These are phyloP conservation scores for Leucopsar rothschildi DNA, from an alignment of 2,113 vertebrate species.

Conservation along the genomic window DNA sequence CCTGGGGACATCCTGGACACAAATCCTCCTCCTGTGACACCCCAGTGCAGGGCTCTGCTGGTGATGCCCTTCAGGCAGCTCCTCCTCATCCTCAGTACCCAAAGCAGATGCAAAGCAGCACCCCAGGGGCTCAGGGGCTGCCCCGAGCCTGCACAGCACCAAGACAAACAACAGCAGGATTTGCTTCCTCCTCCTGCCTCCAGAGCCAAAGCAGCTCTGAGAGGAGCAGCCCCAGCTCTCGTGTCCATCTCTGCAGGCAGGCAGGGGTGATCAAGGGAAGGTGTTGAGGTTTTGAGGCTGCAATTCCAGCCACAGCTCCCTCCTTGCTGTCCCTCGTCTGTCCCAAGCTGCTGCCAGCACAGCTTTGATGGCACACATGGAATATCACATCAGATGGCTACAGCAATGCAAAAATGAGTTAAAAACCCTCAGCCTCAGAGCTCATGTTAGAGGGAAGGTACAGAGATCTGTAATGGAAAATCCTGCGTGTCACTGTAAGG, in stretches of 20 bases:
- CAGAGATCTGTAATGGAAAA: background rate
- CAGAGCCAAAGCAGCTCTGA: fast-evolving
- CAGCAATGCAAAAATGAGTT: fast-evolving
- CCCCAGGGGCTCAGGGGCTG: background rate
- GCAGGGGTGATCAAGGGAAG: background rate
- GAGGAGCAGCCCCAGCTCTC: background rate
- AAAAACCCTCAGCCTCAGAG: background rate
- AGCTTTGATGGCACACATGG: fast-evolving
- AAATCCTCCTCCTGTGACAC: background rate
- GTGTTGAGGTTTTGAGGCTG: background rate
- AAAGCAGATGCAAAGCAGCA: background rate
- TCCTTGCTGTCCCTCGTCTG: fast-evolving
- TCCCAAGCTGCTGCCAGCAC: background rate
- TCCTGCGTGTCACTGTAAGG: fast-evolving
- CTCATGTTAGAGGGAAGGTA: background rate
- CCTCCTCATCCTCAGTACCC: background rate
- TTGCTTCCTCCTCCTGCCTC: background rate
- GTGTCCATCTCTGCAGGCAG: fast-evolving
- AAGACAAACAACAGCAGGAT: fast-evolving
- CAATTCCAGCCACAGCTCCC: background rate
- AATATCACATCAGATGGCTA: background rate
- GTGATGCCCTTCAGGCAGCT: background rate
- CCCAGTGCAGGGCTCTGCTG: fast-evolving
- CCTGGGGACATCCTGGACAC: background rate
- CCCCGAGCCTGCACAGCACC: fast-evolving